These are phyloP conservation scores for Mesoclemmys tuberculata DNA, from an alignment of 2,113 vertebrate species.

Conservation along the genomic window DNA sequence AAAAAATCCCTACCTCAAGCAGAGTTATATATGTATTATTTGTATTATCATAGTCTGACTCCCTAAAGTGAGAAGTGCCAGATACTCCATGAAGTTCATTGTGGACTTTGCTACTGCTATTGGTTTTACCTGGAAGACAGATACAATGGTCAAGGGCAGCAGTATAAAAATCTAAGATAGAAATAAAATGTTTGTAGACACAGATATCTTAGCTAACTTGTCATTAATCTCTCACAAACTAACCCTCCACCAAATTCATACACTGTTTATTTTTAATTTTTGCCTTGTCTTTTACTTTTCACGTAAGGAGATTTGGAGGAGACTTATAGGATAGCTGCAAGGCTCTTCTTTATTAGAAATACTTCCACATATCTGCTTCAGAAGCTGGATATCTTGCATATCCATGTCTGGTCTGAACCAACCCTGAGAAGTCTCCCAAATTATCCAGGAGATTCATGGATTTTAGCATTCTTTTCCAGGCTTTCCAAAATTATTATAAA, in stretches of 20 bases:
- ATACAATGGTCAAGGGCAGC: accelerated
- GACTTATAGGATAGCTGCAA: neutral
- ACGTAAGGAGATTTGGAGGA: neutral
- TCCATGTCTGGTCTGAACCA: neutral
- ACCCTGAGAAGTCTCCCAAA: neutral
- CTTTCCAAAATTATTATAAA: neutral
- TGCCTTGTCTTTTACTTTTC: neutral
- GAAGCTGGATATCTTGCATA: neutral
- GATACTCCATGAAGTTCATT: accelerated
- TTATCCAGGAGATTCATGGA: neutral
- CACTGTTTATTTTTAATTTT: neutral
- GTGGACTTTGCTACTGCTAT: neutral
- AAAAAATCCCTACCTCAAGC: accelerated
- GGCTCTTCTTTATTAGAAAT: neutral
- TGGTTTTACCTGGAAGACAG: neutral
- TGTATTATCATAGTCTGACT: accelerated
- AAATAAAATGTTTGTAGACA: neutral
- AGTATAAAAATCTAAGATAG: neutral
- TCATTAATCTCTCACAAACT: neutral
- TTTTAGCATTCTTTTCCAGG: accelerated
- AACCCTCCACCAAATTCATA: accelerated
- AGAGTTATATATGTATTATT: neutral
- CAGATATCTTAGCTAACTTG: neutral
- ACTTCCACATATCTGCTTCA: neutral
- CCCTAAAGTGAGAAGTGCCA: accelerated